Evolutionary conservation across 2,888 invertebrate genomes (phyloP).

Genomic region (Nephrotoma flavescens): DNA sequence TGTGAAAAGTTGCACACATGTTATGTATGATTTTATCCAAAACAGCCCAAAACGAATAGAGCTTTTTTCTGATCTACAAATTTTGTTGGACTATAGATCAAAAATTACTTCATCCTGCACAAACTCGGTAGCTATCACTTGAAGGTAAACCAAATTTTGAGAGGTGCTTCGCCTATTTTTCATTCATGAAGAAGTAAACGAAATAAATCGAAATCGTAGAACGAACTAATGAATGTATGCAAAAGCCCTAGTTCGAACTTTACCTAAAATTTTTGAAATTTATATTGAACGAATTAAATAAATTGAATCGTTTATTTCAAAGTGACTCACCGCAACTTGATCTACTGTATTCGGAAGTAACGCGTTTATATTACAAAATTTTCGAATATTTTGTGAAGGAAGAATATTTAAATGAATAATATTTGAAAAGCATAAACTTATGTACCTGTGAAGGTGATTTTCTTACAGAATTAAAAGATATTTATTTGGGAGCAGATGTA

Average conservation of each 20-base stretch:
- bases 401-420: no score
- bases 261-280: conserved; percentile 8
- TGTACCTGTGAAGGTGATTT: no score
- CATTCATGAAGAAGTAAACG: not conserved
- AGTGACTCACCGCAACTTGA: conserved; percentile 9
- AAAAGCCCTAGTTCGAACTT: conserved; percentile 1
- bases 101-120: conserved; percentile 13
- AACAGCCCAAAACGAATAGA: conserved; percentile 14
- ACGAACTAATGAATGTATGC: no score
- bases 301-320: not conserved
- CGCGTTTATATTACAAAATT: not conserved
- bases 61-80: conserved; percentile 15
- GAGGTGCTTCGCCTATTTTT: not conserved
- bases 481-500: no score
- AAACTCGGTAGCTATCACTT: not conserved
- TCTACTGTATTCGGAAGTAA: not conserved
- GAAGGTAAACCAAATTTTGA: not conserved
- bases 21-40: conserved; percentile 15
- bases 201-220: not conserved
- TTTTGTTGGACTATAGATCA: conserved; percentile 15
- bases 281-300: not conserved
- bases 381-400: no score
- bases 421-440: no score
- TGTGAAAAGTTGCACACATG: conserved; percentile 18
- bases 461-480: no score